phyloP scores from a whole-genome alignment of 1,140 invertebrate genomes.

The Nebria ingens region DNA sequence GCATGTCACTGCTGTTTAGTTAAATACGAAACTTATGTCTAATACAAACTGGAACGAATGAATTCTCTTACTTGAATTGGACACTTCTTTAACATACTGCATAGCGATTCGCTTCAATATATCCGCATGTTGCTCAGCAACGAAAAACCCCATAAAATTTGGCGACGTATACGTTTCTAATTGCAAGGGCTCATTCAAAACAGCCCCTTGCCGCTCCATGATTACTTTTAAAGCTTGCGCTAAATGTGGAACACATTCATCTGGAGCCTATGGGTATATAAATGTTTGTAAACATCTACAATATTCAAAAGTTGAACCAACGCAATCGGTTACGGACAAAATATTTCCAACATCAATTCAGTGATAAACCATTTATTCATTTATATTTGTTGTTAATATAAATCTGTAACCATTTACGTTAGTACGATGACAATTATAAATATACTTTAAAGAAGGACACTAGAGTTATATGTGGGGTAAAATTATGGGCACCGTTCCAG shows the following conservation, averaged over 20 bases:
- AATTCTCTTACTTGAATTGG: conserved; percentile 60
- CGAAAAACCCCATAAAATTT: conserved; percentile 81
- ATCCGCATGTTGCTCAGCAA: conserved; percentile 64
- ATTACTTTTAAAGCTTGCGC: conserved; percentile 53
- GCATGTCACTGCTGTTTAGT: too few relatives aligned
- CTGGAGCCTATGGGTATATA: conserved; percentile 49
- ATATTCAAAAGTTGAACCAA: background rate
- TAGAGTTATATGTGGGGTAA: conserved; percentile 79
- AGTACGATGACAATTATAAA: background rate
- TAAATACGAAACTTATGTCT: too few relatives aligned
- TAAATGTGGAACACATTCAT: conserved; percentile 56
- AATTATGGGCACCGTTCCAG: conserved; percentile 84
- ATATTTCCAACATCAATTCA: background rate
- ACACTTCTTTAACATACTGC: conserved; percentile 66
- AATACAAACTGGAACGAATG: too few relatives aligned
- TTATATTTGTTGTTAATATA: background rate
- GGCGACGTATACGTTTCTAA: conserved; percentile 71
- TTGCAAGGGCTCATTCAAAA: conserved; percentile 48
- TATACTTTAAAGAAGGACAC: conserved; percentile 79
- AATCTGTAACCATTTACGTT: conserved; percentile 5
- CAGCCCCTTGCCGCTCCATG: conserved; percentile 52
- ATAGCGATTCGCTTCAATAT: conserved; percentile 63
- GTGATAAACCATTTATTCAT: conserved; percentile 4
- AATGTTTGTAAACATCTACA: conserved; percentile 14
- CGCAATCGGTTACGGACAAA: background rate